phyloP scores from a whole-genome alignment of 2,113 vertebrate genomes.

The Xiphorhynchus elegans region DNA sequence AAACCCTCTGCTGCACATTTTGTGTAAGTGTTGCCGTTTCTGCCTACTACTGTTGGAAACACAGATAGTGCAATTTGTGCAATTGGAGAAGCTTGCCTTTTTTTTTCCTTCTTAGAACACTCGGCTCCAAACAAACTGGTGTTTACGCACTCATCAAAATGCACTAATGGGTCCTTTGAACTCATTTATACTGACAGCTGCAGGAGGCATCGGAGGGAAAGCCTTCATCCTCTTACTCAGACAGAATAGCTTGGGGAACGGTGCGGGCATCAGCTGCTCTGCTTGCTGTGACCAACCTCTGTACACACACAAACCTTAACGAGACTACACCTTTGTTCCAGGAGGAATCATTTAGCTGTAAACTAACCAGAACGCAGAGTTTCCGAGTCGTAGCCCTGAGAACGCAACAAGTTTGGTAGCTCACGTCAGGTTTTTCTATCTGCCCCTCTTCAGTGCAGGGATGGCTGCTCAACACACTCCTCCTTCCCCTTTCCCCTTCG shows the following conservation, averaged over 20 bases:
- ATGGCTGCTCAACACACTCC: constrained; percentile 78
- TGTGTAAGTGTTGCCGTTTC: constrained; percentile 84
- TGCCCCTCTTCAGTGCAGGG: constrained; percentile 79
- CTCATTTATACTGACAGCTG: constrained; percentile 82
- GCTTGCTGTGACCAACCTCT: constrained; percentile 85
- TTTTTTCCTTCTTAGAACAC: constrained; percentile 80
- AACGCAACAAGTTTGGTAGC: constrained; percentile 60
- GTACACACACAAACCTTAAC: constrained; percentile 82
- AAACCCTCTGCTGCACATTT: constrained; percentile 89
- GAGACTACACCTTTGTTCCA: constrained; percentile 75
- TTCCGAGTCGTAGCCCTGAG: constrained; percentile 72
- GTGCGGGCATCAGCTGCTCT: constrained; percentile 78
- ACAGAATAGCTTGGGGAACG: constrained; percentile 79
- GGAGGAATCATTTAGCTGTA: constrained; percentile 79
- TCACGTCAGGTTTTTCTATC: constrained; percentile 71
- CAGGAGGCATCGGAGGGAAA: constrained; percentile 82
- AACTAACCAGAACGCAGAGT: constrained; percentile 82
- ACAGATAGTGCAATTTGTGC: constrained; percentile 85
- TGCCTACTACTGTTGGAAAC: constrained; percentile 86
- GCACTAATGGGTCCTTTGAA: constrained; percentile 89
- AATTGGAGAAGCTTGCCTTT: constrained; percentile 85
- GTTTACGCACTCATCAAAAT: constrained; percentile 87
- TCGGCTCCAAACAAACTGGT: constrained; percentile 79
- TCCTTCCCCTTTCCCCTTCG: constrained; percentile 61
- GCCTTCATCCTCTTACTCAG: constrained; percentile 74